Percentiles rank a stretch among this genome's conserved stretches.
phyloP scores from a whole-genome alignment of 2,888 invertebrate species.

The Scrobipalpa costella region DNA sequence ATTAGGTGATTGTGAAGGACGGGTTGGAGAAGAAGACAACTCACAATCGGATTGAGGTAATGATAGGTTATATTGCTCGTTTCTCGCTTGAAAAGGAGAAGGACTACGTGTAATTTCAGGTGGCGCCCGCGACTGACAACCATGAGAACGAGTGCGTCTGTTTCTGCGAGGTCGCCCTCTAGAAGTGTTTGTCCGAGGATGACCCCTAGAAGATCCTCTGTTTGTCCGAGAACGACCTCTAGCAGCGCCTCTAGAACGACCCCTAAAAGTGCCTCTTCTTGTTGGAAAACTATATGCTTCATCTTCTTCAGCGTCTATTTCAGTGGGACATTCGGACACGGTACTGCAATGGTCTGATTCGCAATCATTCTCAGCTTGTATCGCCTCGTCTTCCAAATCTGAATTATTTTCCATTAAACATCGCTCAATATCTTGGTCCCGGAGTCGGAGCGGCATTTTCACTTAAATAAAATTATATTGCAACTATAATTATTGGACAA shows the following conservation, averaged over 20 bases:
- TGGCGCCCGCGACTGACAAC: no score
- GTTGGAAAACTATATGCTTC: neutral
- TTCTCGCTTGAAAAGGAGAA: neutral
- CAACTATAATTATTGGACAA: neutral
- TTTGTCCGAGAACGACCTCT: neutral
- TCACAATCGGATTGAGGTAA: slow-evolving; percentile 24
- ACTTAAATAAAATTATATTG: neutral
- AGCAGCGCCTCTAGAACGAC: neutral
- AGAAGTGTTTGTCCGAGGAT: neutral
- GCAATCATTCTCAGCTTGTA: slow-evolving; percentile 1
- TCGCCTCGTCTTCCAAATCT: neutral
- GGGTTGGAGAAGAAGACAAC: neutral
- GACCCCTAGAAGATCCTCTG: neutral
- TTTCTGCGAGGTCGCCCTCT: neutral
- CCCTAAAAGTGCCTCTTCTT: neutral
- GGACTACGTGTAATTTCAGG: neutral
- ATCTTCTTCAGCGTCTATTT: slow-evolving; percentile 4
- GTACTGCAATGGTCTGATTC: slow-evolving; percentile 6
- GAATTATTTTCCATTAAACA: slow-evolving; percentile 6
- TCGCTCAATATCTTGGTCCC: neutral
- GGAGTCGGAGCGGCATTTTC: slow-evolving; percentile 4
- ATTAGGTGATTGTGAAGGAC: neutral
- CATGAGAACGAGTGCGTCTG: neutral
- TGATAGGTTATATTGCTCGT: neutral
- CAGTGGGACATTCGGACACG: neutral